These are phyloP conservation scores for Passer domesticus DNA, from an alignment of 2,113 vertebrate genomes.

Conservation along the genomic window DNA sequence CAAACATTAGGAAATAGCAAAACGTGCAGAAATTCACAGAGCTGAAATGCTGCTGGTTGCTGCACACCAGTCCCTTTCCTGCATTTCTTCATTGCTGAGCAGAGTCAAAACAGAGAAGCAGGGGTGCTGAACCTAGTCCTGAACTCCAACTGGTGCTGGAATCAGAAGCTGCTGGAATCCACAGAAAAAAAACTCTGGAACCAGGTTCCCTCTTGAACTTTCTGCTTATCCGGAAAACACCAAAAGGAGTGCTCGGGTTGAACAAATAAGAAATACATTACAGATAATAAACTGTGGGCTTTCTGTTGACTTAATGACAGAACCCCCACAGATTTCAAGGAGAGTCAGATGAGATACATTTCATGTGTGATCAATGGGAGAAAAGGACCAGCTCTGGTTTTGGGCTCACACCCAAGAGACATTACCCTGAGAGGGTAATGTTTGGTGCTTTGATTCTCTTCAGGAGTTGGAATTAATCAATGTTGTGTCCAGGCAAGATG, in stretches of 20 bases:
- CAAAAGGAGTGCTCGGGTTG: not conserved
- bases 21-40: conserved; percentile 42
- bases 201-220: not conserved
- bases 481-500: not conserved
- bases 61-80: not conserved
- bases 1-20: conserved; percentile 46
- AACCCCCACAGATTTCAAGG: not conserved
- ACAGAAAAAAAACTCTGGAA: not conserved
- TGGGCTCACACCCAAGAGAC: not conserved
- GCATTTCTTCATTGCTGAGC: not conserved
- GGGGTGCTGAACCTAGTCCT: not conserved
- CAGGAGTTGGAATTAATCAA: not conserved
- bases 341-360: not conserved
- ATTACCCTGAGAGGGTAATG: not conserved
- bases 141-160: not conserved
- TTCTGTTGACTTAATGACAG: conserved; percentile 10
- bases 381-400: not conserved
- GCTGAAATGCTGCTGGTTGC: conserved; percentile 1
- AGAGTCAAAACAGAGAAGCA: not conserved
- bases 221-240: not conserved
- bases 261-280: conserved; percentile 43
- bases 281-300: conserved; percentile 23
- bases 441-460: not conserved
- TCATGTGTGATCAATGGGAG: not conserved
- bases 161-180: not conserved